Evolutionary conservation across 2,888 invertebrate species (phyloP).

Genomic region (Nemotelus pantherinus): DNA sequence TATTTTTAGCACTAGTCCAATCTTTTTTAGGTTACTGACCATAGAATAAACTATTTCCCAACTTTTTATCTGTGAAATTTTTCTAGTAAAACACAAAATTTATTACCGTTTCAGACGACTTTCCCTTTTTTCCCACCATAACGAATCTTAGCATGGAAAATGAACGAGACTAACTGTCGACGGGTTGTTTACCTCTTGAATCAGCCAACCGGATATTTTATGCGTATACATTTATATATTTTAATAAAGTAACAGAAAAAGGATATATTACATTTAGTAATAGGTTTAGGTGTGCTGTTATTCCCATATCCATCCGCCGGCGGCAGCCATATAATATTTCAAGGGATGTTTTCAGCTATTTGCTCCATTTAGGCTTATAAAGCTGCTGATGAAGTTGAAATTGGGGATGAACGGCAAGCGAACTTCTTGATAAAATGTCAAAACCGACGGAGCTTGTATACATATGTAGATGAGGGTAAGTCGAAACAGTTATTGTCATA

Average conservation of each 20-base stretch:
- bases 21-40: neutral
- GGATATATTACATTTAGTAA: slow-evolving; percentile 26
- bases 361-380: neutral
- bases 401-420: neutral
- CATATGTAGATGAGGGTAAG: too few relatives aligned
- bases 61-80: neutral
- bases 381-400: neutral
- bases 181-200: slow-evolving; percentile 15
- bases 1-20: neutral
- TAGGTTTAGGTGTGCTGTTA: slow-evolving; percentile 17
- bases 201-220: slow-evolving; percentile 27
- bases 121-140: neutral
- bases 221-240: neutral
- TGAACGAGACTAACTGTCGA: neutral
- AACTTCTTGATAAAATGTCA: too few relatives aligned
- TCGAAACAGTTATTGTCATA: too few relatives aligned
- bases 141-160: neutral
- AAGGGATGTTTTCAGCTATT: neutral
- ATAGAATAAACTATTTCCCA: neutral
- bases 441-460: too few relatives aligned
- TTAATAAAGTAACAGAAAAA: slow-evolving; percentile 38
- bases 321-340: neutral
- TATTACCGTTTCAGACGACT: neutral
- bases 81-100: neutral
- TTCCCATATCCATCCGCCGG: neutral